Base-by-base conservation (phyloP, 2,888 invertebrate species). In the Mylabris sibirica region DNA sequence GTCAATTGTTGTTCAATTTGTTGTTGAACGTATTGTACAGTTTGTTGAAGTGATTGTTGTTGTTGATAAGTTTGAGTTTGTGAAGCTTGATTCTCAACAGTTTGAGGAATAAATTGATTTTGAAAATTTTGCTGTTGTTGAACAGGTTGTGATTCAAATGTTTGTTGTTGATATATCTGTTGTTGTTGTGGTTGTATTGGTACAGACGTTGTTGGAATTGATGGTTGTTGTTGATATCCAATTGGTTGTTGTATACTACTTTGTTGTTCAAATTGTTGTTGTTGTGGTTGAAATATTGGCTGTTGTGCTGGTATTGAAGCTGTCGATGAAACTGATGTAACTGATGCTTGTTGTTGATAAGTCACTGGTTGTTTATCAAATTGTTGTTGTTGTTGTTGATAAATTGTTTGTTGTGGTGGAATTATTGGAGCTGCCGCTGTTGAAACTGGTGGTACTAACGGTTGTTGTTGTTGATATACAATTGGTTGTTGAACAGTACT, bases 401-500 rank as follows among this genome's bases (percentile, higher is more conserved):
- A 30, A 30, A 30, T 30, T 30, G 30, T 66, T 35, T 68, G 34
- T 41, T 60, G 38, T 44, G 64, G 22, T 53, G 22, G 22, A 8
- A 12, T 8, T 57, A 30, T 30, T 86, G 86, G 8, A 87, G 87
- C 83, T 87, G 83, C 83, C 87, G 83, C 87, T 87, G 81, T 86
- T 87, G 85, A 86, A 86, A 49, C n/a, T 22, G 17, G 22, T 22
- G 22, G 2, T 53, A 12, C 87, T 87, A 87, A 86, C 30, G 0
- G 86, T 87, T 86, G 83, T 11, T 35, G 59, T 20, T 66, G 85
- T 79, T 86, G 86, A 75, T 62, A 71, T n/a, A 59, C 72, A 4
- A 72, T 5, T 14, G 62, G 59, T 30, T 44, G 49, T 57, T 24
- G 53, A 41, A 57, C 12, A 41, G 61, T 34, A 53, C 22, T 59